Conservation (phyloP, 2,888 invertebrate genomes). For the Lasioglossum figueresi region DNA sequence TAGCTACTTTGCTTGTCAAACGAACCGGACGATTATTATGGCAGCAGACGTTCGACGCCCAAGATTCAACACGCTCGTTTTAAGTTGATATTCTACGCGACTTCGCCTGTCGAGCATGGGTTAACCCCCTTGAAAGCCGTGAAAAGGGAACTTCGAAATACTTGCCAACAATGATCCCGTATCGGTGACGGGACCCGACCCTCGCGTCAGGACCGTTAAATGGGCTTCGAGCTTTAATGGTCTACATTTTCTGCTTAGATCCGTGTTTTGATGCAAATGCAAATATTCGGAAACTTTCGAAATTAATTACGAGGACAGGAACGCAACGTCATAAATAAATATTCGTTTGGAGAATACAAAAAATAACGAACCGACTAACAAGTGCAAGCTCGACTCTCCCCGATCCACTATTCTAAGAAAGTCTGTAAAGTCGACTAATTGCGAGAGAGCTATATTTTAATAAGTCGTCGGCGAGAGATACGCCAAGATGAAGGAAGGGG, state of each 20-base stretch:
- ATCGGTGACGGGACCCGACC: neutral
- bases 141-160: conserved; percentile 25
- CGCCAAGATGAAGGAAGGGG: conserved; percentile 1
- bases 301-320: neutral
- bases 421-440: neutral
- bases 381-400: neutral
- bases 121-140: conserved; percentile 22
- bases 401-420: neutral
- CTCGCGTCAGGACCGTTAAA: neutral
- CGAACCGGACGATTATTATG: conserved; percentile 68
- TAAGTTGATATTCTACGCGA: conserved; percentile 67
- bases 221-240: neutral
- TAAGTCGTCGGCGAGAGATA: neutral
- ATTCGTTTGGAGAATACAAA: neutral
- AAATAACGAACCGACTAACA: neutral
- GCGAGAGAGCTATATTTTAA: neutral
- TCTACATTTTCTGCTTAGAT: neutral
- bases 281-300: neutral
- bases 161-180: conserved; percentile 20
- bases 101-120: conserved; percentile 44
- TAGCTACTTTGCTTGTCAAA: conserved; percentile 77
- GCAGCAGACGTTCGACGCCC: conserved; percentile 59
- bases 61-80: conserved; percentile 70
- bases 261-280: no score
- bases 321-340: neutral